Evolutionary conservation across 2,113 vertebrate genomes (phyloP).

Genomic region (Neolamprologus sp.): DNA sequence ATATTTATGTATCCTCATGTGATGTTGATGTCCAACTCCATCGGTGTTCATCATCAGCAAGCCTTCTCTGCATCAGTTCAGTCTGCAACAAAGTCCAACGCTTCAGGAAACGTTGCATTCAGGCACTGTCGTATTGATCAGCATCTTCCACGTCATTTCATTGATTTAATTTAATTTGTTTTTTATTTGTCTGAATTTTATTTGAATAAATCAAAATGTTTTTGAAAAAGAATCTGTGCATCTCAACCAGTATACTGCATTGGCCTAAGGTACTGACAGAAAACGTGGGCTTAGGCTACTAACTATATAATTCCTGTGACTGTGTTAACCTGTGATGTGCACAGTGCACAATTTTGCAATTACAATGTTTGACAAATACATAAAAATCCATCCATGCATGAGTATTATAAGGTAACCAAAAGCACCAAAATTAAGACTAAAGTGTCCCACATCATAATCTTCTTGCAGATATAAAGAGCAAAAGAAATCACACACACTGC

Average conservation of each 20-base stretch:
- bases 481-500: not conserved
- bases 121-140: not conserved
- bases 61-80: not conserved
- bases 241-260: not conserved
- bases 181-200: not conserved
- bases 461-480: not conserved
- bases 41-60: not conserved
- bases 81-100: not conserved
- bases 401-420: not conserved
- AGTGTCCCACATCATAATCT: not conserved
- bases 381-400: not conserved
- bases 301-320: not conserved
- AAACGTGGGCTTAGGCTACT: fast-evolving
- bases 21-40: not conserved
- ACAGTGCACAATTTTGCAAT: not conserved
- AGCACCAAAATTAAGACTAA: not conserved
- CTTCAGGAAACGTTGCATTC: not conserved
- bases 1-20: fast-evolving
- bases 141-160: fast-evolving
- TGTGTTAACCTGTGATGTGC: not conserved
- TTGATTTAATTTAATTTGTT: fast-evolving
- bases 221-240: not conserved
- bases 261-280: not conserved
- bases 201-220: not conserved
- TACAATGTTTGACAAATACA: not conserved